phyloP scores from a whole-genome alignment of 2,113 vertebrate species.

The Oncorhynchus gorbuscha region DNA sequence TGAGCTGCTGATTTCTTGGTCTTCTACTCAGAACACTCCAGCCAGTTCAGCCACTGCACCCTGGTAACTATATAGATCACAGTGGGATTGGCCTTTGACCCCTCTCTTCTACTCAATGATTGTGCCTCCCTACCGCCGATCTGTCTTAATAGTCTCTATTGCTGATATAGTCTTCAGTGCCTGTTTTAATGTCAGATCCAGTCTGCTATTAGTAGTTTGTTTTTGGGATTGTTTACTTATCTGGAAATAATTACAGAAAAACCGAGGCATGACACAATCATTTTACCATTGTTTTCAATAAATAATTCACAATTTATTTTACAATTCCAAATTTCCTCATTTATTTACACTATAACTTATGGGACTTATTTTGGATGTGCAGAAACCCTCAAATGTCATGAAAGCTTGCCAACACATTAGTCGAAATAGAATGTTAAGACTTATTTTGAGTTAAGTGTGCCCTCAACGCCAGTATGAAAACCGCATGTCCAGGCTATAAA shows the following conservation, averaged over 20 bases:
- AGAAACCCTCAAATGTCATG: conserved; percentile 3
- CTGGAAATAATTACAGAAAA: not conserved
- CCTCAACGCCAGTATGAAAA: not conserved
- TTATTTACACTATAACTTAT: conserved; percentile 24
- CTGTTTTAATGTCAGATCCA: not conserved
- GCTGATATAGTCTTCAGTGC: not conserved
- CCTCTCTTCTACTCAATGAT: conserved; percentile 8
- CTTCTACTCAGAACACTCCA: conserved; percentile 24
- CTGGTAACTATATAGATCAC: conserved; percentile 35
- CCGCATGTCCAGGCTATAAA: not conserved
- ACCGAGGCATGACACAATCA: not conserved
- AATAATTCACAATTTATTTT: conserved; percentile 53
- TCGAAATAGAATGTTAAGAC: not conserved
- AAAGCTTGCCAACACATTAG: not conserved
- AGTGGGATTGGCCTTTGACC: conserved; percentile 34
- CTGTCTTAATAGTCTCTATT: not conserved
- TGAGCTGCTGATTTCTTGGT: conserved; percentile 45
- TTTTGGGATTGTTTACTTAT: not conserved
- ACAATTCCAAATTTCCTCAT: conserved; percentile 35
- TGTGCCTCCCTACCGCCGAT: conserved; percentile 5
- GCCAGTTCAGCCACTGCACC: conserved; percentile 15
- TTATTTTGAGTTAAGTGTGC: not conserved
- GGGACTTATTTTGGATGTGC: not conserved
- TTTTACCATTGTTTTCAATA: conserved; percentile 2
- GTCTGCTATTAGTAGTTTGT: not conserved